phyloP scores from a whole-genome alignment of 2,113 vertebrate species.

The Psettodes erumei region DNA sequence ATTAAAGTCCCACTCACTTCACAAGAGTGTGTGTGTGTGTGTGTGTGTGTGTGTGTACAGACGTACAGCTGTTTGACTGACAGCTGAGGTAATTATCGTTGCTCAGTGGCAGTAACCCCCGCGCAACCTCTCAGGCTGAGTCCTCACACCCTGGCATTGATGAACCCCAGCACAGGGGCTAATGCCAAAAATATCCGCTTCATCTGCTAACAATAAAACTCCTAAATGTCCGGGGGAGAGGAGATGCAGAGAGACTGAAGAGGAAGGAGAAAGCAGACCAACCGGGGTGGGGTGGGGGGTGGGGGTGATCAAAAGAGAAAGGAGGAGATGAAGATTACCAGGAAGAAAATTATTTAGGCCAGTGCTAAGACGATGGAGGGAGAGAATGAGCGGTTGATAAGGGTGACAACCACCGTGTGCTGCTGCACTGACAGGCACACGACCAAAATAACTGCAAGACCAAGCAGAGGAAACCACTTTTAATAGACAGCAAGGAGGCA shows the following conservation, averaged over 20 bases:
- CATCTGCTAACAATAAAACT: constrained; percentile 55
- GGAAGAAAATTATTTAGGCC: constrained; percentile 22
- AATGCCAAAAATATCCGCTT: constrained; percentile 50
- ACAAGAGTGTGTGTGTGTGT: constrained; percentile 11
- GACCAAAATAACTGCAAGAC: constrained; percentile 68
- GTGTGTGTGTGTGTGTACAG: constrained; percentile 12
- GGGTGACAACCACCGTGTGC: constrained; percentile 16
- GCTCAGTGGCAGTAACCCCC: constrained; percentile 69
- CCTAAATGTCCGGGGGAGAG: constrained; percentile 18
- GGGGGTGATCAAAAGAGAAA: constrained; percentile 36
- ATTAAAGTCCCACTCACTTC: constrained; percentile 29
- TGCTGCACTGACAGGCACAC: constrained; percentile 54
- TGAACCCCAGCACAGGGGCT: constrained; percentile 45
- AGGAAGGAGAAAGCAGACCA: constrained; percentile 1
- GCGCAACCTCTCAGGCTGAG: constrained; percentile 67
- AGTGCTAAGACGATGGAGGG: not conserved
- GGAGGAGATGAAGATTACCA: constrained; percentile 18
- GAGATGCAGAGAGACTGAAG: not conserved
- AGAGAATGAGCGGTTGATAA: constrained; percentile 4
- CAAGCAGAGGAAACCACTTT: constrained; percentile 43
- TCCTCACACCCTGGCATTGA: constrained; percentile 58
- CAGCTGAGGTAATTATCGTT: constrained; percentile 78
- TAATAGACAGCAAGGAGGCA: constrained; percentile 16
- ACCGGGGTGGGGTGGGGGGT: not conserved
- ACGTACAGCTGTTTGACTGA: constrained; percentile 66